Percentiles rank a stretch among this genome's conserved stretches.
These are phyloP conservation scores for Tamias sibiricus DNA, from an alignment of 2,113 vertebrate genomes.

Conservation along the genomic window DNA sequence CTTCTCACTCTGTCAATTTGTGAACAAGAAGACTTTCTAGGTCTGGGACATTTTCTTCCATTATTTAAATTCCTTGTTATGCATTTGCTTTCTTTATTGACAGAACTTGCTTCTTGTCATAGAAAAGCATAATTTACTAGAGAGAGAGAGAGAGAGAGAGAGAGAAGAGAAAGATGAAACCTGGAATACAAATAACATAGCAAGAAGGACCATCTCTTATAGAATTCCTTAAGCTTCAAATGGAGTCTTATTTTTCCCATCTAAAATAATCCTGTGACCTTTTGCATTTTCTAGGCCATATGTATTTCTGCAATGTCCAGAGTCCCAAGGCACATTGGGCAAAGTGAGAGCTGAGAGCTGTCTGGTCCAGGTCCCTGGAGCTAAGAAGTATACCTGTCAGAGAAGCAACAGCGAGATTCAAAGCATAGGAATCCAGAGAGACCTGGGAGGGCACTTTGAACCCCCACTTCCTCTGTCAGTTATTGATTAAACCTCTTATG, in stretches of 20 bases:
- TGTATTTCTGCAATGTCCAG: slow-evolving; percentile 69
- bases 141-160: neutral
- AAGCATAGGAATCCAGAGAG: slow-evolving; percentile 84
- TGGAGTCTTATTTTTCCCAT: neutral
- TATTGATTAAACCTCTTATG: slow-evolving; percentile 79
- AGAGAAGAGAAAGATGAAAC: neutral
- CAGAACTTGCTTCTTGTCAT: slow-evolving; percentile 55
- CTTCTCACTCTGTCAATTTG: neutral
- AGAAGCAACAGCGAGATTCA: slow-evolving; percentile 74
- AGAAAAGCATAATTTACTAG: slow-evolving; percentile 55
- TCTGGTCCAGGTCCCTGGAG: slow-evolving; percentile 50
- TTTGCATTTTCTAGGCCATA: slow-evolving; percentile 81
- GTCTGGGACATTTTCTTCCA: slow-evolving; percentile 57
- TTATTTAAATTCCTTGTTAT: slow-evolving; percentile 61
- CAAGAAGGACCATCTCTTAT: slow-evolving; percentile 33
- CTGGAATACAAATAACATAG: neutral
- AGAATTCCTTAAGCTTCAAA: slow-evolving; percentile 66
- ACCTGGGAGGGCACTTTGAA: slow-evolving; percentile 80
- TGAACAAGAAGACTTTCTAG: neutral
- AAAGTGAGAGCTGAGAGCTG: slow-evolving; percentile 64
- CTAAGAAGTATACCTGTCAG: slow-evolving; percentile 82
- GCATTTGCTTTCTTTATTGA: slow-evolving; percentile 1
- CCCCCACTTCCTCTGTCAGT: slow-evolving; percentile 79
- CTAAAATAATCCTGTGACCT: slow-evolving; percentile 76
- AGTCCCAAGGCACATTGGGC: slow-evolving; percentile 69